Conservation (phyloP, 2,113 vertebrate species). For the Melanocharis versteri region DNA sequence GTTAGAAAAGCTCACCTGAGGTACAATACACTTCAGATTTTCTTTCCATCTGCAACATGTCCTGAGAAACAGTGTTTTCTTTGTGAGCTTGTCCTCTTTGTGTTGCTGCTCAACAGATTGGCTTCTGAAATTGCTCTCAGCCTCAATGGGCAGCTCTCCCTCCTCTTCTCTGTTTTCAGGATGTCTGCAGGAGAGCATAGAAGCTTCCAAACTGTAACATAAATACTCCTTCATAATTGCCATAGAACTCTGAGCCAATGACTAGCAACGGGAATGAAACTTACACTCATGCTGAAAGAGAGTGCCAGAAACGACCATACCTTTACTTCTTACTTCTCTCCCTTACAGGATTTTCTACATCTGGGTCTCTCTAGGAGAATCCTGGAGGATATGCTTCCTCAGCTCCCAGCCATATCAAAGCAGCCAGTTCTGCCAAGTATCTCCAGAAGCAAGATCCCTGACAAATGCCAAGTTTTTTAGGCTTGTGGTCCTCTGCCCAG, state of each 20-base stretch:
- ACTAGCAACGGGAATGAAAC: neutral
- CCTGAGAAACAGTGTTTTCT: neutral
- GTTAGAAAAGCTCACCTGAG: neutral
- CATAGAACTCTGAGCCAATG: neutral
- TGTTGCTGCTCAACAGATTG: neutral
- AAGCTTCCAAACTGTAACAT: neutral
- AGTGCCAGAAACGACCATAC: neutral
- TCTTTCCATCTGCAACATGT: neutral
- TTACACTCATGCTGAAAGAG: neutral
- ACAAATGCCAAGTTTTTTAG: neutral
- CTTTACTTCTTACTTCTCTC: neutral
- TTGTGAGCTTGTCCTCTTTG: neutral
- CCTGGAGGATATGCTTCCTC: neutral
- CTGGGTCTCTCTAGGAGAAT: neutral
- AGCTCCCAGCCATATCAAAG: neutral
- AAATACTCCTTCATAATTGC: neutral
- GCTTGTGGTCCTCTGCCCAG: neutral
- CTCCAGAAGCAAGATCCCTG: neutral
- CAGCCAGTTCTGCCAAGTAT: neutral
- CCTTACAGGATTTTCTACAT: neutral
- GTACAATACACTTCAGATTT: neutral
- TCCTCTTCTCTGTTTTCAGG: neutral
- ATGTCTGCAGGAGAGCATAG: neutral
- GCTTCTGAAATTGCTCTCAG: neutral
- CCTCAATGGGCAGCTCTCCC: accelerated